Percentiles rank a stretch among this genome's conserved stretches.
Conservation (phyloP, 2,797 vertebrate species). For the Pygocentrus nattereri region DNA sequence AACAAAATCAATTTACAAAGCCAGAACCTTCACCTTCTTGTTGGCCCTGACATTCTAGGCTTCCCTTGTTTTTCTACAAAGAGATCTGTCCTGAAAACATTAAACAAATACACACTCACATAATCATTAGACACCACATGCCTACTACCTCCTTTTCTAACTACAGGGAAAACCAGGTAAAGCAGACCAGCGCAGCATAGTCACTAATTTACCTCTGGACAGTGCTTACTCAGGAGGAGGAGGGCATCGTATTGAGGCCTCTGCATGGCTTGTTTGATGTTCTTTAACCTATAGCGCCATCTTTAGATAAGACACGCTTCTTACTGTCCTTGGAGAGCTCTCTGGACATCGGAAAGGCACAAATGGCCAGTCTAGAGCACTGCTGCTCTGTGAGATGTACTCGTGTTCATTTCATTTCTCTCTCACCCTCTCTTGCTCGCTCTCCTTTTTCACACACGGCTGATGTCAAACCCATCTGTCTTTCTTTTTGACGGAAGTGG, state of each 20-base stretch:
- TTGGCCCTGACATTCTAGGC: too few species aligned
- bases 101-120: neutral
- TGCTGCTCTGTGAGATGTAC: slow-evolving; percentile 11
- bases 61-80: too few species aligned
- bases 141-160: neutral
- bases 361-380: slow-evolving; percentile 9
- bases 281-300: slow-evolving; percentile 48
- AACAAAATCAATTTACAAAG: too few species aligned
- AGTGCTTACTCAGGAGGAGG: slow-evolving; percentile 10
- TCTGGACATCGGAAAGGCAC: slow-evolving; percentile 13
- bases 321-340: slow-evolving; percentile 52
- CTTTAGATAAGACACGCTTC: slow-evolving; percentile 42
- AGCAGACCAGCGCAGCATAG: neutral
- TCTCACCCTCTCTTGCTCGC: neutral
- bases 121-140: neutral
- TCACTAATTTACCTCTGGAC: neutral
- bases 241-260: neutral
- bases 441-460: neutral
- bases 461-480: slow-evolving; percentile 19
- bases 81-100: neutral
- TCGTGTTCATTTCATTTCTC: slow-evolving; percentile 4
- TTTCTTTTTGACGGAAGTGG: neutral
- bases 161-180: slow-evolving; percentile 5
- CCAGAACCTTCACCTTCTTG: too few species aligned
- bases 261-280: slow-evolving; percentile 17